Base-by-base conservation (phyloP, 92 coral and sea anemone species). In the Blastomussa wellsi region DNA sequence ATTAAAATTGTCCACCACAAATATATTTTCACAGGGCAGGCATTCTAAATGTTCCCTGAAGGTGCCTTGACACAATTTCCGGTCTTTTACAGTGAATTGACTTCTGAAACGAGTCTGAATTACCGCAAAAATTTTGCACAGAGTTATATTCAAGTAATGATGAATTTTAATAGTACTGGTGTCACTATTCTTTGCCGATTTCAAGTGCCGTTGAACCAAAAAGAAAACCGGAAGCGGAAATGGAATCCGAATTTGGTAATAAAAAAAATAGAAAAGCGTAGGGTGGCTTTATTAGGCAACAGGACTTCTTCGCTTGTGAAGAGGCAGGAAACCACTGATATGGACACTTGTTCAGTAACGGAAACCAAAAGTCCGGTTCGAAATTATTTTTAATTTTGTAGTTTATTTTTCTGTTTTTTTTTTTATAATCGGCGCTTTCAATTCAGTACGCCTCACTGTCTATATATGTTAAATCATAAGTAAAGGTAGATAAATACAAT, bases 161-260 rank as follows among this genome's bases (percentile, higher is more conserved):
- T 26, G 11, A 60, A 60, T 28, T 60, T 26, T 4, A 60, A 60
- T 57, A 57, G 22, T 3, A 53, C n/a, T n/a, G n/a, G n/a, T n/a
- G n/a, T n/a, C n/a, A n/a, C n/a, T n/a, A 57, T 57, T 7, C 76
- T 37, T 38, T 20, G 29, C 38, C n/a, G n/a, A n/a, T n/a, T 39
- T n/a, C 51, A 39, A 19, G 17, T 39, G 26, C 3, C 47, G 39
- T 32, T 72, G 19, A 24, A 10, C 2, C 6, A 24, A 1, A 26
- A 35, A 8, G 6, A 12, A 6, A 76, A 28, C 39, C 15, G 38
- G 79, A 15, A 51, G 3, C 37, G 31, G 66, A 51, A 75, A 44
- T 76, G 1, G 11, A 75, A 75, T 26, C 66, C 42, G 14, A 49
- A 76, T 76, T 76, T 76, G 79, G 79, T 9, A 76, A 28, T 7